Base-by-base conservation (phyloP, 2,888 invertebrate genomes). In the Hirudinaria manillensis region DNA sequence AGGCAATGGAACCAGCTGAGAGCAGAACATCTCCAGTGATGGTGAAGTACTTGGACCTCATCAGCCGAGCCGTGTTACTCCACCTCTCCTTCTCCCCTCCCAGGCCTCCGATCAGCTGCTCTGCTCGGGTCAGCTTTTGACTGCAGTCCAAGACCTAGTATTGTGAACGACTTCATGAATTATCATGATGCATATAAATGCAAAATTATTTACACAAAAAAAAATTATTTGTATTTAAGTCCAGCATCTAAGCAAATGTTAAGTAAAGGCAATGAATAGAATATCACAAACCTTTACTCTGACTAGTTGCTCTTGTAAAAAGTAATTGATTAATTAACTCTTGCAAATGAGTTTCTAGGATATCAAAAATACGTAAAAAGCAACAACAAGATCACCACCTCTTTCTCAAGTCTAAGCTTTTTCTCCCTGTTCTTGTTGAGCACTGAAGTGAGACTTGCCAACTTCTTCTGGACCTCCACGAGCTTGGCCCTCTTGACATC, bases 1-100 rank as follows among this genome's bases (percentile, higher is more conserved):
- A 86, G 3, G 85, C 85, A 6, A 85, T 82, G 78, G 86, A 81
- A 53, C 84, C 85, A 70, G 83, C 83, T 51, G 84, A 84, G 32
- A 92, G 85, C 13, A 92, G 86, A 68, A 91, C 90, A 81, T 92
- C 91, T 0, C 92, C 92, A 4, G 85, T 85, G 76, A 84, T 79
- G 80, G 85, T 85, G 74, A 80, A 83, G 79, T 84, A 85, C 76
- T 81, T 81, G 34, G 80, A 77, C 24, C 82, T 83, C 53, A 81
- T 77, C 56, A 81, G 81, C 85, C 13, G 24, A 1, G 70, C 51
- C 19, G 51, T 70, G 21, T 32, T n/a, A 13, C 27, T 38, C 71
- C 79, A 79, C 83, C 85, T 82, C 79, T 84, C 83, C 77, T 84
- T 84, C 79, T 86, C 86, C 45, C 86, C 86, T 66, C 86, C 86